phyloP scores from a whole-genome alignment of 2,888 invertebrate species.

The Asteroscopus sphinx region DNA sequence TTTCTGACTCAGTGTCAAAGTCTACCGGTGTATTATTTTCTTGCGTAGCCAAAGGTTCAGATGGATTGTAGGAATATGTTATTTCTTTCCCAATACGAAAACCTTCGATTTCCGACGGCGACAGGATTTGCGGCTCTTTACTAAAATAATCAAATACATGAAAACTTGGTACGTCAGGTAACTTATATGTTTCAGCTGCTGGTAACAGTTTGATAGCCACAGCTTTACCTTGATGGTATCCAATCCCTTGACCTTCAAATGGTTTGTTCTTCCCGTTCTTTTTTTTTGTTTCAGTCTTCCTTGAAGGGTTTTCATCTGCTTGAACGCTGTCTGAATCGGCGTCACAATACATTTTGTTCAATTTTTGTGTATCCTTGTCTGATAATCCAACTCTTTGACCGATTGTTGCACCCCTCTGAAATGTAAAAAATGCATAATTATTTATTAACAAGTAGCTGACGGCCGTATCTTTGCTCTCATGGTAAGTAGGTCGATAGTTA shows the following conservation, averaged over 20 bases:
- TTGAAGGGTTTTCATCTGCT: slow-evolving; percentile 59
- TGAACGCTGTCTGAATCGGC: slow-evolving; percentile 71
- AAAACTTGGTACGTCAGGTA: slow-evolving; percentile 74
- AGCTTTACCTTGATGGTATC: slow-evolving; percentile 87
- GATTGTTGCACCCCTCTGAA: slow-evolving; percentile 83
- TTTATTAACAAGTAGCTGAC: too few species aligned
- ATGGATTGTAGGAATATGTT: slow-evolving; percentile 60
- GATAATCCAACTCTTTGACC: slow-evolving; percentile 90
- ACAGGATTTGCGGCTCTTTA: slow-evolving; percentile 80
- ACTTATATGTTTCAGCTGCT: slow-evolving; percentile 73
- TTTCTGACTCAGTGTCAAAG: slow-evolving; percentile 16
- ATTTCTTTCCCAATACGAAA: slow-evolving; percentile 73
- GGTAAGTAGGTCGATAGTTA: too few species aligned
- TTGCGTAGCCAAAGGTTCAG: slow-evolving; percentile 33
- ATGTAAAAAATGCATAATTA: slow-evolving; percentile 27
- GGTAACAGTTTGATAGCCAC: slow-evolving; percentile 83
- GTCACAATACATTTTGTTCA: slow-evolving; percentile 90
- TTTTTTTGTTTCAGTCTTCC: slow-evolving; percentile 65
- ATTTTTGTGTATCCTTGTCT: slow-evolving; percentile 88
- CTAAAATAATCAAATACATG: slow-evolving; percentile 85
- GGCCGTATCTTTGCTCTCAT: too few species aligned
- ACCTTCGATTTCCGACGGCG: slow-evolving; percentile 72
- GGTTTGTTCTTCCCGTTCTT: slow-evolving; percentile 79
- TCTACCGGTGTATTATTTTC: slow-evolving; percentile 37
- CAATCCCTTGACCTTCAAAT: slow-evolving; percentile 83